These are phyloP conservation scores for Poeciliopsis presidionis DNA, from an alignment of 2,797 vertebrate species.

Conservation along the genomic window DNA sequence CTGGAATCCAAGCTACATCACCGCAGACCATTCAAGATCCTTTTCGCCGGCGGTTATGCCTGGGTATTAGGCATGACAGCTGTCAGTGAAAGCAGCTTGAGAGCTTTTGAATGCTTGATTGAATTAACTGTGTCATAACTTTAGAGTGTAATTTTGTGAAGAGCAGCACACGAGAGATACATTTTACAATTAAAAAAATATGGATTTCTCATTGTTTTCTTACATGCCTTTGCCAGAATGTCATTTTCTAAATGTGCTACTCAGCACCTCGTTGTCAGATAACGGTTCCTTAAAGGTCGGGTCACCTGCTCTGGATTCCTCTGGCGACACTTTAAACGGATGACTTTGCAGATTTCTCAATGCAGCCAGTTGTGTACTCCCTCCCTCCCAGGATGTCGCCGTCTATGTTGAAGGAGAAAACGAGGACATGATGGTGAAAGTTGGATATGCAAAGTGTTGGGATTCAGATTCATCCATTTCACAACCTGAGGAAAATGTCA, in stretches of 20 bases:
- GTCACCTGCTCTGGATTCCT: not conserved
- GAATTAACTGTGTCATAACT: constrained; percentile 2
- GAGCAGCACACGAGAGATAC: too few relatives aligned
- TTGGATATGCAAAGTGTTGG: not conserved
- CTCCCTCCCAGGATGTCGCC: not conserved
- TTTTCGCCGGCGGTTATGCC: not conserved
- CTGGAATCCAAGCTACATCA: not conserved
- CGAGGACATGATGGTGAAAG: not conserved
- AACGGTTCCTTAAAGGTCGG: not conserved
- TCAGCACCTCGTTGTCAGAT: not conserved
- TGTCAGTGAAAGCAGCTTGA: not conserved
- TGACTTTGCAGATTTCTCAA: not conserved
- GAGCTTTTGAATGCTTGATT: constrained; percentile 4
- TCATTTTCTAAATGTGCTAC: not conserved
- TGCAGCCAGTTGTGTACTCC: not conserved
- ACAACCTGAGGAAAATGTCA: not conserved
- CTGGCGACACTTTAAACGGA: not conserved
- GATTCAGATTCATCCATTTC: not conserved
- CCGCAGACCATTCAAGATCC: not conserved
- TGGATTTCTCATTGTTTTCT: not conserved
- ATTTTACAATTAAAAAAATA: not conserved
- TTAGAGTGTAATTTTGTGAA: not conserved
- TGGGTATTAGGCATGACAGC: constrained; percentile 2
- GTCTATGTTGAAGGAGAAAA: not conserved
- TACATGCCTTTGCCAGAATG: not conserved